Percentiles rank a stretch among this genome's conserved stretches.
These are phyloP conservation scores for Hypomecis punctinalis DNA, from an alignment of 2,888 invertebrate species.

Conservation along the genomic window DNA sequence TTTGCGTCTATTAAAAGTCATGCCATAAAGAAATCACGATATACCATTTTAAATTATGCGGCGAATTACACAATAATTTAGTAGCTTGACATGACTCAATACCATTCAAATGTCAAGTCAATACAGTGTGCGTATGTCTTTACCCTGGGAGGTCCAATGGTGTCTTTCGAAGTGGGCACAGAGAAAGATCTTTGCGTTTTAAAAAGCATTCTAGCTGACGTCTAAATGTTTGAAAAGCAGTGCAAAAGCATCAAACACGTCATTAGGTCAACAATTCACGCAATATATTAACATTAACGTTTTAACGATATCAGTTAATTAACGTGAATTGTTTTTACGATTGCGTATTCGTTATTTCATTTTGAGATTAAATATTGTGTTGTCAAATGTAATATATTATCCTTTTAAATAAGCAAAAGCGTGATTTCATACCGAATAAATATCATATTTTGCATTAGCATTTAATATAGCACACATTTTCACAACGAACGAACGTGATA, in stretches of 20 bases:
- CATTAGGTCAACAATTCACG: conserved; percentile 44
- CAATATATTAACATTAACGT: not conserved
- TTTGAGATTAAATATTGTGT: no score
- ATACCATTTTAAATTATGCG: no score
- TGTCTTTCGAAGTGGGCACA: conserved; percentile 95
- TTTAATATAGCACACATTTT: not conserved
- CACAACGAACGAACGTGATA: not conserved
- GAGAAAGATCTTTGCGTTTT: conserved; percentile 97
- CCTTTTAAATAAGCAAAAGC: no score
- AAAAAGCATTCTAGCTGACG: conserved; percentile 91
- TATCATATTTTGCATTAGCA: no score
- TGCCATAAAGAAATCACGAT: no score
- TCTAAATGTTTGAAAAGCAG: conserved; percentile 62
- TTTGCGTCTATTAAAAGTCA: not conserved
- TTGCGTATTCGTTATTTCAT: conserved; percentile 19
- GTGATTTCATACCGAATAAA: no score
- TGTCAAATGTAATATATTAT: no score
- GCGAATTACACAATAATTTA: no score
- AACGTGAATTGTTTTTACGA: not conserved
- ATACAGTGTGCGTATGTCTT: conserved; percentile 22
- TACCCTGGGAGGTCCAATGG: conserved; percentile 82
- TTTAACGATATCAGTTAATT: no score
- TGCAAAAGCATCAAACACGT: conserved; percentile 54
- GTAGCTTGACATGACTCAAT: not conserved
- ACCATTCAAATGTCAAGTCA: not conserved